Evolutionary conservation across 2,113 vertebrate species (phyloP), one percentile per base, ranked within the genome.

Genomic region (Megatriorchis doriae): DNA sequence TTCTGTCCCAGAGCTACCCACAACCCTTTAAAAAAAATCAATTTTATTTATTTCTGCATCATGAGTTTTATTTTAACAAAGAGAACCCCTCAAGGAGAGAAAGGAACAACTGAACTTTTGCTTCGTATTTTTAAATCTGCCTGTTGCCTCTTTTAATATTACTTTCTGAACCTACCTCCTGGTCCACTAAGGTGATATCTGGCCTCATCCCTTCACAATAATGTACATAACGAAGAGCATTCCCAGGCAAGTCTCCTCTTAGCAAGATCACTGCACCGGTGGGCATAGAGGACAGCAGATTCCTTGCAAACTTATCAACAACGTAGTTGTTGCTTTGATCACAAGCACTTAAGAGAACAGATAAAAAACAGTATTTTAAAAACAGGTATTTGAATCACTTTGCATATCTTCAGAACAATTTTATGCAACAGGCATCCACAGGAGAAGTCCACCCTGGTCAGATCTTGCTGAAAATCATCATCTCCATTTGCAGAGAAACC

Each of bases 171-270:
- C 96, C 59, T 97, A 99, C 99, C 99, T 99, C 99, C 96, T 99
- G 99, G 97, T 99, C 99, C 65, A 99, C 99, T 31, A 99, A 98
- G 32, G 98, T 98, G 70, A 99, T 53, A 90, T 99, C 99, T 12
- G 99, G 98, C 86, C 99, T 98, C 56, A 98, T 61, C 2, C 97
- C 98, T 93, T 99, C 98, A 9, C 99, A 99, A 62, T 99, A 99
- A 97, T 99, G 98, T 45, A 99, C 56, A 63, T 99, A 99, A 90
- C 99, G 99, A 80, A 99, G 97, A 62, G 99, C 98, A 96, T 99
- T 99, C 47, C 99, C 99, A 1, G 99, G 99, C 85, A 99, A 96
- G 94, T 99, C 99, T 91, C 99, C 99, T 96, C 99, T 98, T 16
- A 99, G 99, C 97, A 99, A 97, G 93, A 99, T 96, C 96, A 99